These are phyloP conservation scores for Micrasema minimum DNA, from an alignment of 1,140 invertebrate genomes.

Conservation along the genomic window DNA sequence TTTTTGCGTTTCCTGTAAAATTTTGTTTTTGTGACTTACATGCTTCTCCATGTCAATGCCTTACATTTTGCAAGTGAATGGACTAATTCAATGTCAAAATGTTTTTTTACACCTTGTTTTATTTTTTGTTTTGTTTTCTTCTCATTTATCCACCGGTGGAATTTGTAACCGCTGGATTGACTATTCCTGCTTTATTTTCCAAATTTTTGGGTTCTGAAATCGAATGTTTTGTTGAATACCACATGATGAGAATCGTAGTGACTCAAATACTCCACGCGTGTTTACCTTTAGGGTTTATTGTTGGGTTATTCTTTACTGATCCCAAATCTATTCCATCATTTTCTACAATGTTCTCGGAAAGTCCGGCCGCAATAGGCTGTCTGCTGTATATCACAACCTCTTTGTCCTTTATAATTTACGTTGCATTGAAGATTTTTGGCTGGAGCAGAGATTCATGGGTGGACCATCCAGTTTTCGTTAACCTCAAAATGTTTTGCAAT, in stretches of 20 bases:
- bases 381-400: slow-evolving; percentile 60
- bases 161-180: slow-evolving; percentile 79
- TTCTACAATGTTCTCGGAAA: slow-evolving; percentile 10
- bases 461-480: slow-evolving; percentile 79
- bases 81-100: slow-evolving; percentile 20
- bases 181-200: slow-evolving; percentile 75
- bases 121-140: slow-evolving; percentile 74
- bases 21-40: no score
- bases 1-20: no score
- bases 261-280: slow-evolving; percentile 76
- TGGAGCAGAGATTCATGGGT: slow-evolving; percentile 78
- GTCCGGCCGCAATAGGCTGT: slow-evolving; percentile 40
- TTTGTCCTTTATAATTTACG: slow-evolving; percentile 56
- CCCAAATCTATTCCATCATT: slow-evolving; percentile 30
- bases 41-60: no score
- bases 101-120: slow-evolving; percentile 69
- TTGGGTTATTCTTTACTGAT: slow-evolving; percentile 56
- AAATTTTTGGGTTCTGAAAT: slow-evolving; percentile 75
- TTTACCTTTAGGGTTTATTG: slow-evolving; percentile 76
- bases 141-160: slow-evolving; percentile 80
- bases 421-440: slow-evolving; percentile 65
- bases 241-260: slow-evolving; percentile 74
- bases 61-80: no score
- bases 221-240: slow-evolving; percentile 77
- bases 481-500: slow-evolving; percentile 73